These are phyloP conservation scores for Heliconius charithonia DNA, from an alignment of 2,888 invertebrate species.

Conservation along the genomic window DNA sequence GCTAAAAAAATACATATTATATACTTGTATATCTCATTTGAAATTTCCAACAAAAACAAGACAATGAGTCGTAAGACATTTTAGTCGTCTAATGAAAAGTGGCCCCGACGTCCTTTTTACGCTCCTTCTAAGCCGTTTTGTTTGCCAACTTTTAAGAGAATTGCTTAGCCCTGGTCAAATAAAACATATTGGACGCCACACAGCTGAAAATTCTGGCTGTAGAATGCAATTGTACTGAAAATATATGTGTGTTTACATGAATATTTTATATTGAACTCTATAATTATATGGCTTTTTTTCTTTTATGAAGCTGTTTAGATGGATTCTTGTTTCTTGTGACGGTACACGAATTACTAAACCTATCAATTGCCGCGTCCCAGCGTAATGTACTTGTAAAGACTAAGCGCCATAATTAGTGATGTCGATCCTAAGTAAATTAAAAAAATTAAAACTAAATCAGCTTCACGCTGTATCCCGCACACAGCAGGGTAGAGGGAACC, in stretches of 20 bases:
- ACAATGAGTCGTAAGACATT: conserved; percentile 2
- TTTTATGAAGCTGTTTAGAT: neutral
- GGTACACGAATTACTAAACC: neutral
- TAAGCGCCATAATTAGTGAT: conserved; percentile 17
- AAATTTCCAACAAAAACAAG: neutral
- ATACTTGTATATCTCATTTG: neutral
- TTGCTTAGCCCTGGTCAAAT: conserved; percentile 42
- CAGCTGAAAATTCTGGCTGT: conserved; percentile 34
- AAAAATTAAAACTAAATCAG: too few relatives aligned
- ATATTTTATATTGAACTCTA: conserved; percentile 5
- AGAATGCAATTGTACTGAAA: conserved; percentile 20
- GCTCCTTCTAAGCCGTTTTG: conserved; percentile 41
- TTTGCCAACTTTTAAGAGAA: conserved; percentile 47
- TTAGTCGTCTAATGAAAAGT: conserved; percentile 28
- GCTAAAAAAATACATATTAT: neutral
- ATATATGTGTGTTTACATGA: conserved; percentile 24
- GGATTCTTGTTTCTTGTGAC: neutral
- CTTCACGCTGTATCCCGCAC: too few relatives aligned
- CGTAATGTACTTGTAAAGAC: conserved; percentile 24
- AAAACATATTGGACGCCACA: conserved; percentile 35
- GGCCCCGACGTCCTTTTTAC: conserved; percentile 35
- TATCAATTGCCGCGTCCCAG: conserved; percentile 24
- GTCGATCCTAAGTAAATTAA: conserved; percentile 17
- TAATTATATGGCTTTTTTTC: neutral
- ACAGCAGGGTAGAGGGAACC: too few relatives aligned